These are phyloP conservation scores for Stegodyphus dumicola DNA, from an alignment of 1,140 invertebrate species.

Conservation along the genomic window DNA sequence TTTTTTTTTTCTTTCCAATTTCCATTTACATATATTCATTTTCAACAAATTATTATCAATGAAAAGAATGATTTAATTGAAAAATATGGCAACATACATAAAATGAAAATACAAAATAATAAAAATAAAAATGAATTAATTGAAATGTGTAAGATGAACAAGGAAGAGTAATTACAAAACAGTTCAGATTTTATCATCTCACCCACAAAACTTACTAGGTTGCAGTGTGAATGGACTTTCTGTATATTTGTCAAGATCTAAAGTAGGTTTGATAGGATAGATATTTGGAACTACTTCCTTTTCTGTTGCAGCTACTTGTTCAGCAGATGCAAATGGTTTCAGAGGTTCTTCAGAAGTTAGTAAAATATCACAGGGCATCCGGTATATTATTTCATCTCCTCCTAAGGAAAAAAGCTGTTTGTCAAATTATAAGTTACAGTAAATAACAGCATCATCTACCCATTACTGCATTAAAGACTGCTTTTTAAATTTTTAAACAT, in stretches of 20 bases:
- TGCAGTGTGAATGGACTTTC: not conserved
- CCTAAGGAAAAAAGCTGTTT: not conserved
- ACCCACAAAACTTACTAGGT: not conserved
- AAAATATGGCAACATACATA: no score
- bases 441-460: not conserved
- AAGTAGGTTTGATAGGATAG: slow-evolving; percentile 41
- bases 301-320: slow-evolving; percentile 18
- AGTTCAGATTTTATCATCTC: no score
- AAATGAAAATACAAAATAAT: no score
- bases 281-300: slow-evolving; percentile 22
- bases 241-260: slow-evolving; percentile 31
- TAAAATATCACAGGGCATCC: slow-evolving; percentile 23
- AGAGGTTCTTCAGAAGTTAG: slow-evolving; percentile 18
- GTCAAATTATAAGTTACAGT: no score
- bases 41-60: no score
- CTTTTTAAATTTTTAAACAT: slow-evolving; percentile 4
- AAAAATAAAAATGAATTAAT: no score
- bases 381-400: slow-evolving; percentile 17
- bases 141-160: no score
- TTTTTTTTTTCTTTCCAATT: no score
- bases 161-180: no score
- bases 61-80: no score
- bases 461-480: not conserved
- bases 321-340: slow-evolving; percentile 13
- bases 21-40: no score